A percentile compares a stretch with the other conserved stretches of the same genome.
These are phyloP conservation scores for Drosophila nebulosa DNA, from an alignment of 1,140 invertebrate genomes.

Conservation along the genomic window DNA sequence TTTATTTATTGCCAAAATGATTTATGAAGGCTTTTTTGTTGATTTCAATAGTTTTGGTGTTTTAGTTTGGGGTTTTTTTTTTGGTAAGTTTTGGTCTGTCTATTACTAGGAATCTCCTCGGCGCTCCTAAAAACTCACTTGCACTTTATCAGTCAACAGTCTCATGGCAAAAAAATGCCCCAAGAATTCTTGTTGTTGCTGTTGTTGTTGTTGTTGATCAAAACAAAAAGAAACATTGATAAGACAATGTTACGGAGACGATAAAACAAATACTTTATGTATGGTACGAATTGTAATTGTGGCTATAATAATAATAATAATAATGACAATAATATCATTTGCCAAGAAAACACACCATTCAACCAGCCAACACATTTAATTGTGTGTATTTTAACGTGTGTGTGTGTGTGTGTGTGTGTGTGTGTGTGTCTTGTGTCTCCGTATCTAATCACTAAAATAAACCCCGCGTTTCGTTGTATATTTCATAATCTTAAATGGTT, in stretches of 20 bases:
- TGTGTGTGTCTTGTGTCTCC: conserved; percentile 7
- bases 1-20: conserved; percentile 54
- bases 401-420: conserved; percentile 2
- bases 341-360: neutral
- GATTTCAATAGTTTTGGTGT: no score
- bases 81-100: neutral
- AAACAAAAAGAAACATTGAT: conserved; percentile 38
- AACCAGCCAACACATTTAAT: conserved; percentile 9
- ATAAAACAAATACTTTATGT: conserved; percentile 44
- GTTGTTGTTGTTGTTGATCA: conserved; percentile 4
- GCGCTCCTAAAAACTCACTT: neutral
- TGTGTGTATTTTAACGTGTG: conserved; percentile 12
- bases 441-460: conserved; percentile 56
- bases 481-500: conserved; percentile 48
- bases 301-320: conserved; percentile 39
- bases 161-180: conserved; percentile 14
- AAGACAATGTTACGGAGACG: conserved; percentile 39
- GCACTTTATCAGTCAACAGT: conserved; percentile 11
- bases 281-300: conserved; percentile 54
- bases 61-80: no score
- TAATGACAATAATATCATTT: neutral
- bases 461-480: conserved; percentile 1
- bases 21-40: conserved; percentile 31
- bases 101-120: conserved; percentile 27
- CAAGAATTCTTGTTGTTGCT: no score